Percentiles rank a stretch among this genome's conserved stretches.
phyloP scores from a whole-genome alignment of 1,140 invertebrate species.

The Physella acuta region DNA sequence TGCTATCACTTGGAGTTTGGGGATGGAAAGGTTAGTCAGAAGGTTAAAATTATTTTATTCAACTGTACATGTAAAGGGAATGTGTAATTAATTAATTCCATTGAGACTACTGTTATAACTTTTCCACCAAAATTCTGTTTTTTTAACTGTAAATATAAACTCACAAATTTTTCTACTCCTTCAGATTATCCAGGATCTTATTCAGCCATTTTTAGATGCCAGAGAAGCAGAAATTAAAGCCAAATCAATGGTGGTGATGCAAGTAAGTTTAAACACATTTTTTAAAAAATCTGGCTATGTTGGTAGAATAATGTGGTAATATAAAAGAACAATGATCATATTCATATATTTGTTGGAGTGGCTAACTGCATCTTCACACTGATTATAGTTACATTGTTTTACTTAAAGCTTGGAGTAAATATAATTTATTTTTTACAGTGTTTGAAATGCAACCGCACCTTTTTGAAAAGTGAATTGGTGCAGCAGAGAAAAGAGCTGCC shows the following conservation, averaged over 20 bases:
- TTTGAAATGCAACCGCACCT: conserved; percentile 21
- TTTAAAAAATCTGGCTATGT: too few relatives aligned
- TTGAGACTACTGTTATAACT: too few relatives aligned
- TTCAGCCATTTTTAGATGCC: conserved; percentile 18
- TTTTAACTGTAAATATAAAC: background rate
- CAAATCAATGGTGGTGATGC: conserved; percentile 8
- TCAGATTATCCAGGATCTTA: conserved; percentile 1
- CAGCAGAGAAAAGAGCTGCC: conserved; percentile 5
- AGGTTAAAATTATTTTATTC: too few relatives aligned
- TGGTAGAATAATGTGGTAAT: too few relatives aligned
- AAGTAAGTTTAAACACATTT: too few relatives aligned
- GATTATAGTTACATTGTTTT: background rate
- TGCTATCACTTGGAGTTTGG: background rate
- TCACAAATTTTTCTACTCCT: background rate
- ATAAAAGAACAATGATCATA: too few relatives aligned
- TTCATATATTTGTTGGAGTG: too few relatives aligned
- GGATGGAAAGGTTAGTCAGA: conserved; percentile 15
- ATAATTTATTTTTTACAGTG: conserved; percentile 15
- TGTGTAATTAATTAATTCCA: too few relatives aligned
- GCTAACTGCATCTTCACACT: too few relatives aligned
- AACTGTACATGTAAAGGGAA: too few relatives aligned
- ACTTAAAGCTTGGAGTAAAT: too few relatives aligned
- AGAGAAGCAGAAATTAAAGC: conserved; percentile 4
- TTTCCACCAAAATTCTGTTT: too few relatives aligned
- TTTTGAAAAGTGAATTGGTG: conserved; percentile 15